Conservation (phyloP, 92 coral and sea anemone genomes). For the Desmophyllum pertusum region DNA sequence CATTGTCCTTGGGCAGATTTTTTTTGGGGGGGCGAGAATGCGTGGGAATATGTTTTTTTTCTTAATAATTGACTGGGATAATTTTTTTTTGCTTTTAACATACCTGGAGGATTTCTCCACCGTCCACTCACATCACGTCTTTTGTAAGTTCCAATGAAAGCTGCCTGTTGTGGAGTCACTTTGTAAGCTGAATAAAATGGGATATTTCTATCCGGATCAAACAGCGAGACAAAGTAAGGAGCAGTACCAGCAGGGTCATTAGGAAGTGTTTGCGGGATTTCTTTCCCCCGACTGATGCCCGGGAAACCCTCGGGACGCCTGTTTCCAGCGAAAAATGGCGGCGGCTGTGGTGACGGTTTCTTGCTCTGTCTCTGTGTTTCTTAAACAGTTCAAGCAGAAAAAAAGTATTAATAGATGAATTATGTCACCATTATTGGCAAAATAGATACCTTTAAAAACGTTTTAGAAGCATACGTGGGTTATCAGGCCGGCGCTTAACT, state of each 20-base stretch:
- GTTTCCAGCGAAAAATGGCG: slow-evolving; percentile 38
- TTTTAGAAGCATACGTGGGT: too few species aligned
- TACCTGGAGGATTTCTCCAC: slow-evolving; percentile 14
- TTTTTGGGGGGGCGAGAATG: too few species aligned
- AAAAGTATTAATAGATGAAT: background rate
- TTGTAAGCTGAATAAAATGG: slow-evolving; percentile 30
- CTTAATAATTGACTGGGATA: too few species aligned
- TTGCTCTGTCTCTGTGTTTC: background rate
- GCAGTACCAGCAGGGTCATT: background rate
- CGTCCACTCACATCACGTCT: background rate
- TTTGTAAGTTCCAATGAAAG: background rate
- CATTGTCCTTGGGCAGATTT: too few species aligned
- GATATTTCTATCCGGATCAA: slow-evolving; percentile 21
- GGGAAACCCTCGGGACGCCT: slow-evolving; percentile 40
- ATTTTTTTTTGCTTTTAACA: background rate
- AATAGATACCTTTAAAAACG: too few species aligned
- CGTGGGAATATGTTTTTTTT: too few species aligned
- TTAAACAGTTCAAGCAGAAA: background rate
- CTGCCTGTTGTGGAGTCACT: slow-evolving; percentile 9
- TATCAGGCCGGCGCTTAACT: too few species aligned
- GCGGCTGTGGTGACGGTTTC: background rate
- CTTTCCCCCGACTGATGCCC: background rate
- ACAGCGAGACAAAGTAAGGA: slow-evolving; percentile 21
- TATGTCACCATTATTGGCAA: too few species aligned
- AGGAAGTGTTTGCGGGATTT: slow-evolving; percentile 5